Base-by-base conservation (phyloP, 2,888 invertebrate genomes). In the Scrobipalpa atriplicella region DNA sequence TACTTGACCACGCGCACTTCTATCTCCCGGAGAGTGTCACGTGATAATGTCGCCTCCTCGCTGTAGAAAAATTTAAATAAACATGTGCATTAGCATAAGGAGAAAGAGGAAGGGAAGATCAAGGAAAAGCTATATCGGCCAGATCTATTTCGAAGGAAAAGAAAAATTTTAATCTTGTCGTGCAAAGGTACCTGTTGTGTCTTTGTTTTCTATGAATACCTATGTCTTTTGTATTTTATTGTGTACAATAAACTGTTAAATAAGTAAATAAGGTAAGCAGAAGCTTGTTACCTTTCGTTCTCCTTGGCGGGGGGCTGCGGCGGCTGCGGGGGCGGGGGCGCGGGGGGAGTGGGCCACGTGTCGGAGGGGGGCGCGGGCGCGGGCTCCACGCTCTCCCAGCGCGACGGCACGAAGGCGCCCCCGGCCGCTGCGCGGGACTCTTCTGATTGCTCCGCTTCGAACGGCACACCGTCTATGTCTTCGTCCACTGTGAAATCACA, bases 371-470 rank as follows among this genome's bases (percentile, higher is more conserved):
- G 58, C 36, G 96, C 95, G 76, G 96, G 95, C n/a, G 71, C 69
- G 19, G 98, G 97, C 89, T 99, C 98, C 29, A 99, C 97, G 58
- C 96, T 97, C 94, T 99, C 99, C 99, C 99, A 99, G 85, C 98
- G 97, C 1, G 98, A 98, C 9, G 97, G 97, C 67, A 98, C 96
- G 91, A 99, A 98, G 13, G 95, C 95, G 68, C 94, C 94, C 75
- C 90, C 64, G 95, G 65, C 56, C 56, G 38, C 96, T 95, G 76
- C 96, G 95, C 47, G 47, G 10, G 16, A 0, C 16, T 47, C 47
- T 0, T 52, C 52, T 2, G 52, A 52, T 10, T 8, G 19, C 52
- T 52, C 52, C 3, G 52, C 19, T 19, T 52, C 52, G 8, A 52
- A 21, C 19, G 64, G 64, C 6, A 64, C 64, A 18, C 64, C 64